Percentiles rank a stretch among this genome's conserved stretches.
Conservation (phyloP, 2,888 invertebrate genomes). For the Drosophila percnosoma region DNA sequence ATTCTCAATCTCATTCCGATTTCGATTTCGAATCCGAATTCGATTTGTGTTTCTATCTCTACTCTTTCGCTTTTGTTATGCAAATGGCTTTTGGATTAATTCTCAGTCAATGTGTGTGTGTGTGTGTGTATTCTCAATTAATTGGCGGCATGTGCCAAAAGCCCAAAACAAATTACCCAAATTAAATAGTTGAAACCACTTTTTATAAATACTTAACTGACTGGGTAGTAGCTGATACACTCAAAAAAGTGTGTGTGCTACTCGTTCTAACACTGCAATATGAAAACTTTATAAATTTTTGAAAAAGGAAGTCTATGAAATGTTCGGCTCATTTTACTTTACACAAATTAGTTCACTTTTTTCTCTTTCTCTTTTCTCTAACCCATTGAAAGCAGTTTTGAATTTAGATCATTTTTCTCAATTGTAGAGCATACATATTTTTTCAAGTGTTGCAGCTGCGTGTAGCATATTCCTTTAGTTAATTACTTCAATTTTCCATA, state of each 20-base stretch:
- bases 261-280: neutral
- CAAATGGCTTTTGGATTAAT: slow-evolving; percentile 48
- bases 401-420: neutral
- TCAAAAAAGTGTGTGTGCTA: neutral
- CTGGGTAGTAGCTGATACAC: neutral
- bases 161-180: slow-evolving; percentile 44
- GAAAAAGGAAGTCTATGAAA: neutral
- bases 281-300: neutral
- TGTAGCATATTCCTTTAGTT: slow-evolving; percentile 1
- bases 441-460: slow-evolving; percentile 6
- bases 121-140: slow-evolving; percentile 47
- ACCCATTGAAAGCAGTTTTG: neutral
- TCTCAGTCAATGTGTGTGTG: slow-evolving; percentile 26
- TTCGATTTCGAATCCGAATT: slow-evolving; percentile 6
- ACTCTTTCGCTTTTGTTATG: slow-evolving; percentile 44
- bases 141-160: slow-evolving; percentile 69
- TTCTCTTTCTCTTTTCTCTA: neutral
- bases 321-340: no score
- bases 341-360: neutral
- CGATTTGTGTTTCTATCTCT: slow-evolving; percentile 1
- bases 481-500: slow-evolving; percentile 24
- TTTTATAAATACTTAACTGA: slow-evolving; percentile 1
- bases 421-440: neutral
- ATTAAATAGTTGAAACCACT: slow-evolving; percentile 26
- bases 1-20: slow-evolving; percentile 9